Conservation (phyloP, 35 echinoderm and acorn worm species). For the Ophiothrix spiculata region DNA sequence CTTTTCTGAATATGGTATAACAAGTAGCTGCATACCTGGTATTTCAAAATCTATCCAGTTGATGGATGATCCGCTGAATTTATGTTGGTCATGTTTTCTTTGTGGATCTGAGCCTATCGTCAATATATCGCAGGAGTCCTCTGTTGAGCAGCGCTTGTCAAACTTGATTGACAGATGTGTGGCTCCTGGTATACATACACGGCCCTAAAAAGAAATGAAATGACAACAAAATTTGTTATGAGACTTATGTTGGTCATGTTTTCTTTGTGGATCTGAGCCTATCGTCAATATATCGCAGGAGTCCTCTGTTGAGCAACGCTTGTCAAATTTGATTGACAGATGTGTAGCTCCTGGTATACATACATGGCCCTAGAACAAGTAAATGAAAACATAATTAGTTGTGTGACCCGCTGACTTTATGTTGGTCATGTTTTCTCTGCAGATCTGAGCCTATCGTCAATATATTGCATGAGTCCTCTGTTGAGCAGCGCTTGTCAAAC, state of each 20-base stretch:
- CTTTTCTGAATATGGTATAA: too few relatives aligned
- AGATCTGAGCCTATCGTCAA: slow-evolving; percentile 70
- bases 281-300: slow-evolving; percentile 79
- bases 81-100: slow-evolving; percentile 68
- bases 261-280: slow-evolving; percentile 68
- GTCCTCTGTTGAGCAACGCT: slow-evolving; percentile 85
- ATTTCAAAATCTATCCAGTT: slow-evolving; percentile 98
- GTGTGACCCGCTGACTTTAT: too few relatives aligned
- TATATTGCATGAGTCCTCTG: slow-evolving; percentile 82
- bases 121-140: slow-evolving; percentile 79
- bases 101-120: slow-evolving; percentile 65
- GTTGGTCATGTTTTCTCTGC: too few relatives aligned
- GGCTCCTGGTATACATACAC: slow-evolving; percentile 58
- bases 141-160: slow-evolving; percentile 91
- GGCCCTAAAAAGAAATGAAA: slow-evolving; percentile 59
- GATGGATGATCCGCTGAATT: slow-evolving; percentile 60
- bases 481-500: slow-evolving; percentile 93
- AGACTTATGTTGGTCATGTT: too few relatives aligned
- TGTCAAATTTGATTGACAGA: slow-evolving; percentile 90
- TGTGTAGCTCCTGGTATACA: slow-evolving; percentile 69
- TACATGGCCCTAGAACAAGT: slow-evolving; percentile 52
- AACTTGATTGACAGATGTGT: slow-evolving; percentile 88
- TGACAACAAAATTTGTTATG: too few relatives aligned
- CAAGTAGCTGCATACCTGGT: slow-evolving; percentile 87
- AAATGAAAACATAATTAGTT: too few relatives aligned